Percentiles rank a stretch among this genome's conserved stretches.
Conservation (phyloP, 2,113 vertebrate genomes). For the Montifringilla adamsi region DNA sequence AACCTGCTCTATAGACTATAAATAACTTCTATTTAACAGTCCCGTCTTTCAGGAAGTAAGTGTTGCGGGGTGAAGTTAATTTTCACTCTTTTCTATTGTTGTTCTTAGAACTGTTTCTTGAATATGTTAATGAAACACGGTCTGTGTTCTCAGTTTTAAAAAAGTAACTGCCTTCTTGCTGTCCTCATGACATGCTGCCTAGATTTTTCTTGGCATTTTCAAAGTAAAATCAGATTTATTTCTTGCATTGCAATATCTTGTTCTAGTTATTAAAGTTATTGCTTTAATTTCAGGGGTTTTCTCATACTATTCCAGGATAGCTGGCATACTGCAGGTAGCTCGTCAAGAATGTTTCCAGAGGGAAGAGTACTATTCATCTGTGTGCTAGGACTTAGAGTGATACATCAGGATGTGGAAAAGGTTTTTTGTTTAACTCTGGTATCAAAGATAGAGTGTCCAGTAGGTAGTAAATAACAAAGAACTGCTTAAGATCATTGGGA, state of each 20-base stretch:
- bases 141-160: neutral
- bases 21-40: neutral
- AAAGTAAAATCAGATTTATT: neutral
- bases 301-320: neutral
- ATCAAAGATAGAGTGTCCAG: neutral
- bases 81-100: neutral
- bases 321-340: neutral
- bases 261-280: neutral
- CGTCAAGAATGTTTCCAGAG: neutral
- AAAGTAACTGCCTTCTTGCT: neutral
- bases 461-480: neutral
- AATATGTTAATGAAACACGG: neutral
- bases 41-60: neutral
- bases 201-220: neutral
- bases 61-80: neutral
- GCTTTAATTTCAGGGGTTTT: neutral
- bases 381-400: neutral
- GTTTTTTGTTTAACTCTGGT: neutral
- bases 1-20: neutral
- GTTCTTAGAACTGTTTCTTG: neutral
- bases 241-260: neutral
- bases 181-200: neutral
- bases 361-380: rapidly evolving
- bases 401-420: neutral
- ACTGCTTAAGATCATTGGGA: neutral